Evolutionary conservation across 2,888 invertebrate species (phyloP), one percentile per base, ranked within the genome.

Genomic region (Lycia hirtaria): DNA sequence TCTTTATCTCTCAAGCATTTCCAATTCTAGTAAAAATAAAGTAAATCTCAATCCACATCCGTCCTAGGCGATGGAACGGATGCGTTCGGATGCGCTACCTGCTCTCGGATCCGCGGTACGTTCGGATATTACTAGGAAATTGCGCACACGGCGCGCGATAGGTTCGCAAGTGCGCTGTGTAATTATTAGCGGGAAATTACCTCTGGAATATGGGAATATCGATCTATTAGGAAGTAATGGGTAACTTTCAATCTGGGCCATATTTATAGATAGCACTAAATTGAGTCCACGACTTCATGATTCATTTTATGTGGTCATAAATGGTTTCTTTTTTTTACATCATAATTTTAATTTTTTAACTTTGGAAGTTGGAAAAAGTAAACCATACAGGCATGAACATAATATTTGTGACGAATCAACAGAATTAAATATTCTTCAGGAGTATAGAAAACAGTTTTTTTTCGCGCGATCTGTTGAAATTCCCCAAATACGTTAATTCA

Each of bases 81-180:
- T 51, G 45, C 52, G 12, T 43, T 45, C 45, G 59, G 59, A 59
- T 57, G 48, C 52, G 52, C 20, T 43, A n/a, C 51, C 43, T 44
- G 55, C 32, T 14, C 30, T 44, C 26, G 19, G 30, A 30, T 30
- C 28, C 45, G 45, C 45, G 45, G 22, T 40, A 17, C 40, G 33
- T 40, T 33, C 67, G 67, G 67, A 68, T 64, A 68, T 68, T 65
- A 55, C 47, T 28, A 37, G 65, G 68, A 68, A 65, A 68, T 68
- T 57, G 54, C 56, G 54, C 55, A 32, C 57, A 43, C 53, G 54
- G 44, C 40, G 32, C 35, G 50, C 19, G 40, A 47, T n/a, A n/a
- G n/a, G n/a, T 41, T 54, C 24, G 41, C 30, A 49, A 48, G 41
- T 40, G 35, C 28, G 43, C 32, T 19, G 5, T 19, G 38, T 56